Percentiles rank a stretch among this genome's conserved stretches.
phyloP scores from a whole-genome alignment of 2,797 vertebrate species.

The Pygocentrus nattereri region DNA sequence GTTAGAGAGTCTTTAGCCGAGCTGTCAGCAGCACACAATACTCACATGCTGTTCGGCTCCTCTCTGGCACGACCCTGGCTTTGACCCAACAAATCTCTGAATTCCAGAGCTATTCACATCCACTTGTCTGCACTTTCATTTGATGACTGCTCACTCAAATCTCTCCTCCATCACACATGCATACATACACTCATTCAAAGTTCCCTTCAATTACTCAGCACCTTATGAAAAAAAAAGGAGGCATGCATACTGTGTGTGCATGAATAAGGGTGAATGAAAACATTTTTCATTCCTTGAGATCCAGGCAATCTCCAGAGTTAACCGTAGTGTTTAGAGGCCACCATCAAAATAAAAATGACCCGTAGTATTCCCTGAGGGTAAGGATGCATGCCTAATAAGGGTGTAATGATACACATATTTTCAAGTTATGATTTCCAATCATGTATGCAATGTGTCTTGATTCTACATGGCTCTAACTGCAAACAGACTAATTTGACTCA shows the following conservation, averaged over 20 bases:
- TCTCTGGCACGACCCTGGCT: conserved; percentile 42
- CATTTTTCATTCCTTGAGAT: neutral
- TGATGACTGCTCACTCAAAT: conserved; percentile 39
- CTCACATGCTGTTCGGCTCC: conserved; percentile 49
- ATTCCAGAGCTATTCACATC: conserved; percentile 46
- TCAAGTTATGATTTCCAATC: neutral
- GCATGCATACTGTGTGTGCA: conserved; percentile 21
- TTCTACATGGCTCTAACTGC: no score
- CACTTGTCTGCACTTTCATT: conserved; percentile 42
- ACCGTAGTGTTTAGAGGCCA: neutral
- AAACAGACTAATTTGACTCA: no score
- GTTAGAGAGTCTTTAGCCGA: neutral
- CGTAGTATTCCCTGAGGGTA: neutral
- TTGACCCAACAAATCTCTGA: conserved; percentile 49
- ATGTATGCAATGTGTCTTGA: no score
- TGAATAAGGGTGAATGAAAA: neutral
- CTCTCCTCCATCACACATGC: conserved; percentile 16
- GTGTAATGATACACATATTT: neutral
- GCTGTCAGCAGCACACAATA: conserved; percentile 48
- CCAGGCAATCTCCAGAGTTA: neutral
- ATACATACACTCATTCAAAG: neutral
- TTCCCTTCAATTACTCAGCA: conserved; percentile 18
- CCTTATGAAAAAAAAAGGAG: conserved; percentile 22
- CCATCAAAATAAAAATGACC: neutral
- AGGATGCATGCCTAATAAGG: neutral